A percentile compares a stretch with the other conserved stretches of the same genome.
These are phyloP conservation scores for Leptatherina wallacei DNA, from an alignment of 2,797 vertebrate species.

Conservation along the genomic window DNA sequence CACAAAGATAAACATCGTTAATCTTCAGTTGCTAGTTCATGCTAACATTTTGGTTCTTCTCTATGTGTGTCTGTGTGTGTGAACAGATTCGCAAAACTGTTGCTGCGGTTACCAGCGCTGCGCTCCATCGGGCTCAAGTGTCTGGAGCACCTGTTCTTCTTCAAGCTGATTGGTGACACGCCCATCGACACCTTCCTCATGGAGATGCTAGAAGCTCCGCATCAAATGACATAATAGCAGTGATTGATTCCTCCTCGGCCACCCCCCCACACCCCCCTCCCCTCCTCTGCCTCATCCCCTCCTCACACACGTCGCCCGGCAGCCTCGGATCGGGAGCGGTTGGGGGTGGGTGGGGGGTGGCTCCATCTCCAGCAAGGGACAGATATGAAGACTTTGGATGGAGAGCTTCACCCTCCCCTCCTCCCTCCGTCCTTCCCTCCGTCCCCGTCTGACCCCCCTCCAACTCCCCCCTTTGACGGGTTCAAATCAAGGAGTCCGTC, in stretches of 20 bases:
- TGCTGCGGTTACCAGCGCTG: slow-evolving; percentile 94
- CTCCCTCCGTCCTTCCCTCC: slow-evolving; percentile 22
- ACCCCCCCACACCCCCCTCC: neutral
- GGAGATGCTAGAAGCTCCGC: slow-evolving; percentile 99
- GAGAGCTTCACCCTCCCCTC: slow-evolving; percentile 31
- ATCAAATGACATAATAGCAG: slow-evolving; percentile 94
- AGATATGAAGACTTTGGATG: slow-evolving; percentile 59
- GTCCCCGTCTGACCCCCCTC: slow-evolving; percentile 23
- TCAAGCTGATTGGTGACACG: slow-evolving; percentile 99
- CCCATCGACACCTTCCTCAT: slow-evolving; percentile 99
- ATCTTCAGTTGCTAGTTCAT: neutral
- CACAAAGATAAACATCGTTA: neutral
- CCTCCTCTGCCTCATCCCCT: neutral
- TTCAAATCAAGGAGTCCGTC: slow-evolving; percentile 63
- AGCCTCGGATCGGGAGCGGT: slow-evolving; percentile 31
- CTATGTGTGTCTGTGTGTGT: slow-evolving; percentile 12
- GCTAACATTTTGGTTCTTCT: neutral
- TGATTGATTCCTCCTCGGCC: slow-evolving; percentile 36
- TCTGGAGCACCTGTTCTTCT: slow-evolving; percentile 98
- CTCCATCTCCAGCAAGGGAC: slow-evolving; percentile 52
- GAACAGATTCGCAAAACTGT: slow-evolving; percentile 94
- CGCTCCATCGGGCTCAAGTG: slow-evolving; percentile 98
- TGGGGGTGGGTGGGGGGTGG: neutral
- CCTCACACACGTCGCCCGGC: slow-evolving; percentile 16
- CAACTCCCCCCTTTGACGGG: slow-evolving; percentile 49